Evolutionary conservation across 1,140 invertebrate species (phyloP).

Genomic region (Phocides pigmalion): DNA sequence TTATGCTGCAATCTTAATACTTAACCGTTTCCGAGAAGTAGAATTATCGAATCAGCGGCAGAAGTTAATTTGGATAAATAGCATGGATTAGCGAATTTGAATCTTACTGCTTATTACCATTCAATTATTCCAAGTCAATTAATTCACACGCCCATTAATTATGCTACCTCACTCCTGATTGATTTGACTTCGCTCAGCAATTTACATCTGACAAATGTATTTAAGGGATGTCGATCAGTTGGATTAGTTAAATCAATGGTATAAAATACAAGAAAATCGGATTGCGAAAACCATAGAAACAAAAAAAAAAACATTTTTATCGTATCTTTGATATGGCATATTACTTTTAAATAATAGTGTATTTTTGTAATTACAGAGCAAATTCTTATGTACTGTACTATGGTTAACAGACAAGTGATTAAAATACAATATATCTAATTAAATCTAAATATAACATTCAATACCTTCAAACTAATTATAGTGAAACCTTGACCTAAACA

Average conservation of each 20-base stretch:
- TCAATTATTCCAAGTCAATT: background rate
- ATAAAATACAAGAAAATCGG: too few species aligned
- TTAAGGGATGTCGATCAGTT: background rate
- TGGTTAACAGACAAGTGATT: too few species aligned
- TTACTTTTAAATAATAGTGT: too few species aligned
- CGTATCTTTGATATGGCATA: too few species aligned
- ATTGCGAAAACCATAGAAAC: too few species aligned
- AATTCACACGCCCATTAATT: background rate
- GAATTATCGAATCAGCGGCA: background rate
- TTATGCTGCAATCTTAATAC: too few species aligned
- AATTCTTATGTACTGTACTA: too few species aligned
- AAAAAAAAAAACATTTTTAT: background rate
- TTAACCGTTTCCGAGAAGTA: background rate
- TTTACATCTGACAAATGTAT: constrained; percentile 3
- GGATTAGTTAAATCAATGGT: constrained; percentile 1
- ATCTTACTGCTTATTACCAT: background rate
- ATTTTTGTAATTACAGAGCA: too few species aligned
- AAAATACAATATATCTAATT: too few species aligned
- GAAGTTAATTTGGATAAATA: background rate
- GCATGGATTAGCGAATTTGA: constrained; percentile 3
- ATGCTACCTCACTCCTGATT: background rate
- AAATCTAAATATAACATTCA: too few species aligned
- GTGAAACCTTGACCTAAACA: too few species aligned
- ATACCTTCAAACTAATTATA: too few species aligned
- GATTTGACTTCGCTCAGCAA: background rate